These are phyloP conservation scores for Phrynocephalus versicolor DNA, from an alignment of 2,113 vertebrate genomes.

Conservation along the genomic window DNA sequence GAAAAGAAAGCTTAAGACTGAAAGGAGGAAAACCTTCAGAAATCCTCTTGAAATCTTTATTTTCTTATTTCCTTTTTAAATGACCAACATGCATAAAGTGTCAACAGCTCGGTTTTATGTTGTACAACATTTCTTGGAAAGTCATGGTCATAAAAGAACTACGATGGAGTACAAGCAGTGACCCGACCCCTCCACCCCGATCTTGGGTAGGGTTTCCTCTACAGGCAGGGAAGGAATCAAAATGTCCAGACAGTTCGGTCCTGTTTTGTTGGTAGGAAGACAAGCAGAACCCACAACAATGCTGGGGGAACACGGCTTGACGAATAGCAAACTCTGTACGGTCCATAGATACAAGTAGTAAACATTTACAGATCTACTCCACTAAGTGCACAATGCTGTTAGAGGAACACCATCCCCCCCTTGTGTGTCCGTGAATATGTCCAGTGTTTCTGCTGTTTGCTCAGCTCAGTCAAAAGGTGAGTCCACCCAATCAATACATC, in stretches of 20 bases:
- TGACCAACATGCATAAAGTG: constrained; percentile 76
- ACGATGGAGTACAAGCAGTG: constrained; percentile 62
- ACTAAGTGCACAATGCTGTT: constrained; percentile 65
- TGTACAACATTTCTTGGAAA: constrained; percentile 56
- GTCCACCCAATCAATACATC: not conserved
- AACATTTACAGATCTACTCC: constrained; percentile 66
- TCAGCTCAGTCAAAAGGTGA: not conserved
- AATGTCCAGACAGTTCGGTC: constrained; percentile 47
- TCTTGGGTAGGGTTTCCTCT: constrained; percentile 45
- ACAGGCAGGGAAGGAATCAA: constrained; percentile 52
- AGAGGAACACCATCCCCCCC: constrained; percentile 49
- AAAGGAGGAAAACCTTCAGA: not conserved
- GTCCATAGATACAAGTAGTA: constrained; percentile 70
- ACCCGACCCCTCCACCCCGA: too few relatives aligned
- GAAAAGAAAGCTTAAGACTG: too few relatives aligned
- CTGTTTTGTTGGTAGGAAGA: constrained; percentile 38
- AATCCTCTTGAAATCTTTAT: constrained; percentile 72
- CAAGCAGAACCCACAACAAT: constrained; percentile 66
- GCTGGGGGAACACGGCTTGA: constrained; percentile 63
- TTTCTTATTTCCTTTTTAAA: constrained; percentile 2
- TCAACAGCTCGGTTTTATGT: constrained; percentile 70
- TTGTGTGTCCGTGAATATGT: too few relatives aligned
- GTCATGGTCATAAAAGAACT: constrained; percentile 33
- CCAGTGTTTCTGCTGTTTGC: not conserved
- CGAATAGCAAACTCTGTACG: constrained; percentile 63